Evolutionary conservation across 2,797 vertebrate genomes (phyloP), one percentile per base, ranked within the genome.

Genomic region (Channallabes apus): DNA sequence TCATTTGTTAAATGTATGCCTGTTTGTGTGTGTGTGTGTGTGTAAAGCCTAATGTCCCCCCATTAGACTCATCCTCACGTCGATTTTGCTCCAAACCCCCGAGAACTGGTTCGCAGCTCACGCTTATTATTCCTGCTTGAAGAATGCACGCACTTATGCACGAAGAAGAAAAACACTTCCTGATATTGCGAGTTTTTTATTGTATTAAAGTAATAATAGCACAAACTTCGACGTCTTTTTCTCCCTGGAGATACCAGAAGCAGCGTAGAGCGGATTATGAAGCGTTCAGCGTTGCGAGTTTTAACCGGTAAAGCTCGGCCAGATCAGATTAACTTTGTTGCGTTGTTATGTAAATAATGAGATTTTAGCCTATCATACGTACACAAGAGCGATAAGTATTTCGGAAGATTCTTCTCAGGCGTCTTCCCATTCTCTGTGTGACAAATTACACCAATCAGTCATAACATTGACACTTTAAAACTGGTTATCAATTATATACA

Each of bases 1-100:
- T 72, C 22, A 46, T 72, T 72, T 46, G 69, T 72, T 72, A 72
- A 72, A 51, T 72, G 38, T 41, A 35, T 73, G 41, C 27, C 22
- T 51, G 71, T 73, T 41, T 54, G 35, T 24, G 71, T 17, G 41
- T 73, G 41, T 77, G 51, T 76, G 75, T 77, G 54, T 77, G 51
- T 58, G 2, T 58, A 18, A 76, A 20, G 51, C 18, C 54, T 32
- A 76, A 76, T 76, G 24, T 29, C 46, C 72, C 54, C 72, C 46
- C 72, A 75, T 72, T 72, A 72, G 69, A 72, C 3, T 11, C 6
- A 12, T 72, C 24, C 24, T 72, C 14, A 72, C 0, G 69, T 27
- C 41, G 12, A 72, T 72, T 72, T 51, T 14, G 38, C 41, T n/a
- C 71, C 38, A 24, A 72, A 41, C 69, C 69, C 38, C 69, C 1